Evolutionary conservation across 1,140 invertebrate species (phyloP).

Genomic region (Cyrtorhinus lividipennis): DNA sequence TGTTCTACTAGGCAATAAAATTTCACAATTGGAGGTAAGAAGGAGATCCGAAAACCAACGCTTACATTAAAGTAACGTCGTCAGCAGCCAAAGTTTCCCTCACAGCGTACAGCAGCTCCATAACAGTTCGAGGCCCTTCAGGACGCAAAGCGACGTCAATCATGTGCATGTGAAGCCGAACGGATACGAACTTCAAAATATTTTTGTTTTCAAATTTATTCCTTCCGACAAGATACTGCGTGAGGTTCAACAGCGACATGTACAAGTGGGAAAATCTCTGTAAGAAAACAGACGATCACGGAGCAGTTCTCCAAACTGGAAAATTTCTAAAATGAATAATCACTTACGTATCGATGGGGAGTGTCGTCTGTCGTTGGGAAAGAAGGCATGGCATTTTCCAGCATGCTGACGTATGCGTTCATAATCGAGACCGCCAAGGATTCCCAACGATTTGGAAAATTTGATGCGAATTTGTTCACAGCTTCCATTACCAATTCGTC

Average conservation of each 20-base stretch:
- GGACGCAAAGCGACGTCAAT: neutral
- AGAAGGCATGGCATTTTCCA: neutral
- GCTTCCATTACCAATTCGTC: neutral
- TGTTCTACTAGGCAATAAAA: too few species aligned
- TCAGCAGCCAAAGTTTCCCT: neutral
- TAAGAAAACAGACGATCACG: neutral
- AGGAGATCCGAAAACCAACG: neutral
- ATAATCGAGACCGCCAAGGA: neutral
- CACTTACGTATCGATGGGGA: neutral
- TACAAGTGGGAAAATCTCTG: neutral
- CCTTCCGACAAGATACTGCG: neutral
- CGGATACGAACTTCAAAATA: neutral
- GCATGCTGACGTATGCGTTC: neutral
- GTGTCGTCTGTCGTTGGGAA: neutral
- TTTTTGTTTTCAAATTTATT: constrained; percentile 5
- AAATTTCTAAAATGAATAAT: neutral
- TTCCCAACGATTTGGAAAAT: constrained; percentile 5
- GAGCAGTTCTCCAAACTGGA: neutral
- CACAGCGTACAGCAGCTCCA: neutral
- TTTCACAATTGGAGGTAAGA: too few species aligned
- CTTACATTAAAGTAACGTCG: neutral
- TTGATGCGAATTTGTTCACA: neutral
- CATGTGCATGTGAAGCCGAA: neutral
- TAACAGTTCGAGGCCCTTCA: neutral
- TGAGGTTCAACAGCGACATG: neutral